phyloP scores from a whole-genome alignment of 2,797 vertebrate genomes.

The Nannoperca australis region DNA sequence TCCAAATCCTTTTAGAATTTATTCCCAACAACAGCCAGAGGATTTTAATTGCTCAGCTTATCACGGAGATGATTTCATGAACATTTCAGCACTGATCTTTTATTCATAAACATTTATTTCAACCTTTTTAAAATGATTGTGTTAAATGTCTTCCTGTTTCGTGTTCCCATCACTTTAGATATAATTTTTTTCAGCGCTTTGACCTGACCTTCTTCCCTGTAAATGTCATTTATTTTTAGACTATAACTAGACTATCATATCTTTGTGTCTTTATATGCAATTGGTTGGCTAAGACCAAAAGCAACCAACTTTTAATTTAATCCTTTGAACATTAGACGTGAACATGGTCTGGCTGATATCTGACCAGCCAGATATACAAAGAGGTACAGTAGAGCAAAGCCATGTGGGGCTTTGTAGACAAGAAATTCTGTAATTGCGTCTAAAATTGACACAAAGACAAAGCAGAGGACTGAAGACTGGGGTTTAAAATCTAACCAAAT shows the following conservation, averaged over 20 bases:
- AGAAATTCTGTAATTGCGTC: neutral
- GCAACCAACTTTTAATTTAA: neutral
- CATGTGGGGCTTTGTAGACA: neutral
- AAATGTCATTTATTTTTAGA: neutral
- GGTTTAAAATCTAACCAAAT: neutral
- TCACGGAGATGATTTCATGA: no score
- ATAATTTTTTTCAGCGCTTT: neutral
- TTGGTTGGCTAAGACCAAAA: neutral
- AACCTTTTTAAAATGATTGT: neutral
- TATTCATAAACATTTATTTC: slow-evolving; percentile 24
- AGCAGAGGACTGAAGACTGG: neutral
- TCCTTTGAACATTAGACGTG: neutral
- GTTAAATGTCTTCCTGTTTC: slow-evolving; percentile 1
- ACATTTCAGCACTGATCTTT: slow-evolving; percentile 12
- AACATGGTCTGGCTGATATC: neutral
- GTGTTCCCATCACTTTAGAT: neutral
- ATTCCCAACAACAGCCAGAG: no score
- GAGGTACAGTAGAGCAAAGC: neutral
- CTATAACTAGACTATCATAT: neutral
- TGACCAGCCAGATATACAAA: neutral
- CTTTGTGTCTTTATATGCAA: neutral
- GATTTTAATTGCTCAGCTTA: no score
- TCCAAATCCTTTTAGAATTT: no score
- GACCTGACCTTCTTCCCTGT: slow-evolving; percentile 14
- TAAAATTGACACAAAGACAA: neutral